Evolutionary conservation across 2,797 vertebrate species (phyloP).

Genomic region (Tenualosa thibaudeaui): DNA sequence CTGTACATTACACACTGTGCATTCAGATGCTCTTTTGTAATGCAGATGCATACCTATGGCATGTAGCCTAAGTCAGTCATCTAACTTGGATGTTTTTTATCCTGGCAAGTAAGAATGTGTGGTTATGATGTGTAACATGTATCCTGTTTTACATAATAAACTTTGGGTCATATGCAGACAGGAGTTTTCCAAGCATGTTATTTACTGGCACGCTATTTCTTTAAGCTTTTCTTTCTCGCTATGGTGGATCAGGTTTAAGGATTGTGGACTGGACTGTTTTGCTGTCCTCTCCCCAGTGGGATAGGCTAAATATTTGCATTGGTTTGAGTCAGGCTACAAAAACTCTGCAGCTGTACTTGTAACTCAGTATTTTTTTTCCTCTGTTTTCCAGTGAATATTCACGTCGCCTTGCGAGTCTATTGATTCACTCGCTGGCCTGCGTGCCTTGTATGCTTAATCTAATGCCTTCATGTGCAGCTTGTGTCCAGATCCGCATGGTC

Average conservation of each 20-base stretch:
- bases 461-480: constrained; percentile 29
- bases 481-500: constrained; percentile 30
- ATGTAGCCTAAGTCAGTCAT: not conserved
- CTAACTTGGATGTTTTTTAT: not conserved
- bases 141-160: too few relatives aligned
- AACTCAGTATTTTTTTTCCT: not conserved
- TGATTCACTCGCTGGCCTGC: constrained; percentile 12
- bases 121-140: not conserved
- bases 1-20: not conserved
- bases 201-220: not conserved
- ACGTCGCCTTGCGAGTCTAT: not conserved
- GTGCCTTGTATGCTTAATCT: constrained; percentile 27
- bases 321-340: not conserved
- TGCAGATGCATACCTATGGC: not conserved
- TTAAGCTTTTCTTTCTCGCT: not conserved
- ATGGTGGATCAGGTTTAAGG: not conserved
- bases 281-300: not conserved
- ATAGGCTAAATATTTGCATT: constrained; percentile 1
- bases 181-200: not conserved
- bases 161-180: not conserved
- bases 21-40: not conserved
- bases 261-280: not conserved
- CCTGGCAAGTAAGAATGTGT: not conserved
- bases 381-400: constrained; percentile 9
- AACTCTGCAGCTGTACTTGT: not conserved